Base-by-base conservation (phyloP, 2,888 invertebrate species). In the Elysia crispata region DNA sequence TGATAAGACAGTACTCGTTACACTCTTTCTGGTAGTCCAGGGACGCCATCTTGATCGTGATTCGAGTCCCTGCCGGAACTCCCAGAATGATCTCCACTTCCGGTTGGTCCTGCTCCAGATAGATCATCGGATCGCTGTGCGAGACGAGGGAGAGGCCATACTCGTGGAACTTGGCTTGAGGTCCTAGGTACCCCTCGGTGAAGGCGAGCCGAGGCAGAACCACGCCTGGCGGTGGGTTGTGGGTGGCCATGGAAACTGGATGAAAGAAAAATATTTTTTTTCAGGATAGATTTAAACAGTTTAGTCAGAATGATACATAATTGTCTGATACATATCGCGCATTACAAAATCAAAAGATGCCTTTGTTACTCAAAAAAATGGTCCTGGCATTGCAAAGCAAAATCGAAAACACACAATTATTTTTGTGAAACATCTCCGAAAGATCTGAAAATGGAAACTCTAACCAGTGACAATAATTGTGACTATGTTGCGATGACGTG, bases 171-270 rank as follows among this genome's bases (percentile, higher is more conserved):
- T 88, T 89, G 11, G 86, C 86, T 82, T 89, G 89, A 25, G 84
- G 84, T 28, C 89, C 89, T 6, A 89, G 81, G 78, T 87, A 89
- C 0, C 89, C 89, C 31, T 87, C 87, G 8, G 88, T 87, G 57
- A 89, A 41, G 41, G 41, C 41, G 3, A 41, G 41, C 41, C 41
- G 41, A 11, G 41, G 41, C 41, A 41, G 41, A 3, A 41, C 41
- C 41, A 41, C 41, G 41, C 41, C 41, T 41, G 41, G 41, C 3
- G 41, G 41, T 41, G 41, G 41, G 25, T 60, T 60, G n/a, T 25
- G 25, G 13, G n/a, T 60, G 3, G 60, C 25, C 25, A 60, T 60
- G 25, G 25, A 60, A 13, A n/a, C 60, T 60, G 25, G 13, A 60
- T 6, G 60, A 13, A 60, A n/a, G 5, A n/a, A 54, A 54, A 54